Evolutionary conservation across 2,113 vertebrate genomes (phyloP), one percentile per base, ranked within the genome.

Genomic region (Urocitellus parryii): DNA sequence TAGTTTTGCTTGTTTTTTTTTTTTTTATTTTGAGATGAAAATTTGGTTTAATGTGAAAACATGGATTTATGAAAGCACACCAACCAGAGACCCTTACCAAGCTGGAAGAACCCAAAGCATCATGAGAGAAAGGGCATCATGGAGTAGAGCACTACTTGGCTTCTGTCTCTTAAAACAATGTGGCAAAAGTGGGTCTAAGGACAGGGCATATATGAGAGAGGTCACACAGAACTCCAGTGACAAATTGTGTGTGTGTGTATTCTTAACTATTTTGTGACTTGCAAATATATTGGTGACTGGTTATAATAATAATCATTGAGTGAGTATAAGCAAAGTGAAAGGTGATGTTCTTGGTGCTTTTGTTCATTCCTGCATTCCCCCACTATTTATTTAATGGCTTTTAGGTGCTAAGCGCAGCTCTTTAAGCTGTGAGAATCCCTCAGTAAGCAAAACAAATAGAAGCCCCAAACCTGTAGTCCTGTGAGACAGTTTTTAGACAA

Each of bases 131-230:
- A 1, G 56, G 61, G 25, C 4, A 2, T 63, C 53, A 8, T 9
- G 45, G 48, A 72, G 61, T 11, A 88, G 73, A 70, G 67, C 74
- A 81, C 84, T 94, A 81, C 85, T 92, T 97, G 77, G 74, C 70
- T 94, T 85, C 63, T 65, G 22, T 42, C 25, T 79, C 56, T 3
- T 48, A 25, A 5, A 79, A 83, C 24, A 42, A 0, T 45, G 14
- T 45, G 27, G 67, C 85, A 3, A 11, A 78, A n/a, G 6, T 37
- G 29, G 11, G 4, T 61, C 2, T 29, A 67, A 53, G 20, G 22
- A 63, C 39, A 83, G 81, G 72, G 34, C 14, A 12, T 7, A 27
- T 16, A 0, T 27, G 29, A 24, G 37, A 27, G 17, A 25, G 27
- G n/a, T 51, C 72, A 76, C 51, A 6, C 0, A n/a, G 51, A 74